phyloP scores from a whole-genome alignment of 2,113 vertebrate species.

The Platycercus adscitus region DNA sequence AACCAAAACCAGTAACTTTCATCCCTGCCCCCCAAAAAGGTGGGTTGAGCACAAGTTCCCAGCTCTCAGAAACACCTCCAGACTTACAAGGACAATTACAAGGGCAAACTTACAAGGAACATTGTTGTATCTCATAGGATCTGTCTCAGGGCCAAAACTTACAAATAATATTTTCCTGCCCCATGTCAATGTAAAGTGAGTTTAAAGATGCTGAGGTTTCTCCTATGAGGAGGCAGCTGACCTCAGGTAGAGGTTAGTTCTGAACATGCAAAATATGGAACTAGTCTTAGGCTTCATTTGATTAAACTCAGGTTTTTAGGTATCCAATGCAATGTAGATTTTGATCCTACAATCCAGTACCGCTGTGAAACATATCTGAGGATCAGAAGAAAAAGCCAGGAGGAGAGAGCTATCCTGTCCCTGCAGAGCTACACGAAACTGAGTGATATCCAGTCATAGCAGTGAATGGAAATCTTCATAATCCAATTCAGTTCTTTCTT shows the following conservation, averaged over 20 bases:
- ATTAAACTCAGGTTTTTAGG: background rate
- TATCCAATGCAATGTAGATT: background rate
- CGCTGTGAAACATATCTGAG: background rate
- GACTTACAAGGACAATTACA: rapidly evolving
- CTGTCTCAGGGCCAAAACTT: background rate
- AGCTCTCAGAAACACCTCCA: background rate
- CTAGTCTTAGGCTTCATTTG: background rate
- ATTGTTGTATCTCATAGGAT: background rate
- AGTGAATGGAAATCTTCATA: background rate
- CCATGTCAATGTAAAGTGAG: background rate
- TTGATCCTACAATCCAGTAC: background rate
- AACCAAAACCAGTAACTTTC: background rate
- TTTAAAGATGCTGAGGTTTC: background rate
- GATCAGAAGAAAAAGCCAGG: background rate
- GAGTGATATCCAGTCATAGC: background rate
- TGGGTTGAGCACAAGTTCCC: rapidly evolving
- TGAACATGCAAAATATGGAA: background rate
- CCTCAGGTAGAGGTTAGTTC: background rate
- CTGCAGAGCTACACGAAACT: background rate
- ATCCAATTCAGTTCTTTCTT: background rate
- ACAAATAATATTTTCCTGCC: background rate
- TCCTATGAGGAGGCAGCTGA: background rate
- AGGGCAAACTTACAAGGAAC: too few species aligned
- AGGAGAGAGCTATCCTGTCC: background rate
- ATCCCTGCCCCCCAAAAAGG: background rate